Evolutionary conservation across 2,888 invertebrate species (phyloP).

Genomic region (Dynastes maya): DNA sequence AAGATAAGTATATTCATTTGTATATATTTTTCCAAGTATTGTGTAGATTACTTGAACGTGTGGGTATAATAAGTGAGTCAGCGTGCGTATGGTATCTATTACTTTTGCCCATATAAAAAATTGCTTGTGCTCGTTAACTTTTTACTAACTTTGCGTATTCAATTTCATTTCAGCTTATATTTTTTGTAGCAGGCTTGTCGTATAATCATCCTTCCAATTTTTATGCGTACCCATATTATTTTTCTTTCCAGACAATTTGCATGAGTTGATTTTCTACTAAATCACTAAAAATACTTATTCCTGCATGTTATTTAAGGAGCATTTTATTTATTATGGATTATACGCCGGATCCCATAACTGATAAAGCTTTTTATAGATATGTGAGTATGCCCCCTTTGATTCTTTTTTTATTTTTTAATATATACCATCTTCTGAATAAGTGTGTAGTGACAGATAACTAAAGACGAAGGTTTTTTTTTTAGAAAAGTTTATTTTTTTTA

Average conservation of each 20-base stretch:
- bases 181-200: neutral
- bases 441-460: neutral
- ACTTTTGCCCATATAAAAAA: conserved; percentile 11
- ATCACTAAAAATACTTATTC: conserved; percentile 50
- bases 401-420: conserved; percentile 55
- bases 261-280: conserved; percentile 60
- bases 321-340: conserved; percentile 47
- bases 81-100: conserved; percentile 18
- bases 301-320: conserved; percentile 47
- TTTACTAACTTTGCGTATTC: conserved; percentile 13
- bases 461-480: neutral
- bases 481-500: neutral
- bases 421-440: neutral
- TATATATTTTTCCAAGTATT: conserved; percentile 18
- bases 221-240: conserved; percentile 6
- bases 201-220: conserved; percentile 8
- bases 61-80: conserved; percentile 39
- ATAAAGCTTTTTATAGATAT: conserved; percentile 65
- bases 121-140: conserved; percentile 1
- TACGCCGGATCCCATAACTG: conserved; percentile 52
- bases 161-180: conserved; percentile 5
- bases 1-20: neutral
- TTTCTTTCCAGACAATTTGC: conserved; percentile 65
- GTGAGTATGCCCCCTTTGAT: conserved; percentile 68
- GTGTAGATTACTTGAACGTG: conserved; percentile 17